Base-by-base conservation (phyloP, 2,797 vertebrate genomes). In the Salmo trutta region DNA sequence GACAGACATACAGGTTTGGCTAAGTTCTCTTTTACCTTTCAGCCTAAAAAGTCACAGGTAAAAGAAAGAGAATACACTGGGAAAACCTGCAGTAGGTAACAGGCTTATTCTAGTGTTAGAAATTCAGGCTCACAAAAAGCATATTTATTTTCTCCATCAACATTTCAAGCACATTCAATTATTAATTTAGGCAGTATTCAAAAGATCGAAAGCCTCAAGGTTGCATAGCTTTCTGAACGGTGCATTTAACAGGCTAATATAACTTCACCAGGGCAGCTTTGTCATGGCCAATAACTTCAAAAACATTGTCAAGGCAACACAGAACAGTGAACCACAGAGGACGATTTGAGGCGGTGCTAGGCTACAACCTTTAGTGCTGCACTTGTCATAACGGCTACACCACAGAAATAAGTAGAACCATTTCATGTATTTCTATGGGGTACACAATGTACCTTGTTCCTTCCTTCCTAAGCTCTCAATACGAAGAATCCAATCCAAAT, bases 1-100 rank as follows among this genome's bases (percentile, higher is more conserved):
- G 87, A 84, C 85, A 89, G 76, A 84, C 77, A 74, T 41, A 62
- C 81, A 83, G 86, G 78, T 85, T 82, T 77, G 56, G 68, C 76
- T 36, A 3, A 54, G 31, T 76, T 74, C 82, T 79, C 12, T 47
- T 21, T 27, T 15, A 53, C 14, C 21, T 15, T 53, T 4, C 2
- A n/a, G 33, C 7, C n/a, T 51, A 21, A 47, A 70, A 12, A 67
- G 65, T 27, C 27, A 29, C 4, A 29, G 3, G 15, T 31, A 31
- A 31, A 67, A 29, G 1, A 5, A 29, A 29, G 15, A 14, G 59
- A 24, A 21, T 7, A 65, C 29, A 31, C 65, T 67, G 65, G 4
- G 31, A 24, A 62, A 21, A n/a, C 0, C 27, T 67, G 12, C 16
- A 29, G 27, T 5, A 67, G 65, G 16, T 15, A 15, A 33, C 65